Evolutionary conservation across 2,888 invertebrate species (phyloP).

Genomic region (Apodemia hepburni): DNA sequence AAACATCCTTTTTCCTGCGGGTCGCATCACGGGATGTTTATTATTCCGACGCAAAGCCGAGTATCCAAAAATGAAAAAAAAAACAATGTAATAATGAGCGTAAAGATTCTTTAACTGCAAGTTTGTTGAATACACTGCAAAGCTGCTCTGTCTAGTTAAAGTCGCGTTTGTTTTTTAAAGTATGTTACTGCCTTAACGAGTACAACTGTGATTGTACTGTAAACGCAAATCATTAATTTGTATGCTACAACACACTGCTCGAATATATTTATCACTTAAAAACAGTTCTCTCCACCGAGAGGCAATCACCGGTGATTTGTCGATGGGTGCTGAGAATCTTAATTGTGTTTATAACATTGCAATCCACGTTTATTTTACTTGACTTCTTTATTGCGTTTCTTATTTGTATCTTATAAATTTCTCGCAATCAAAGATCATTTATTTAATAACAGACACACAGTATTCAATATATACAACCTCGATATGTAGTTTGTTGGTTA

Average conservation of each 20-base stretch:
- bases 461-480: background rate
- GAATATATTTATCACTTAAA: constrained; percentile 9
- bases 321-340: background rate
- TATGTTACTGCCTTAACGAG: constrained; percentile 28
- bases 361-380: background rate
- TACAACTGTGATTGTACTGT: constrained; percentile 18
- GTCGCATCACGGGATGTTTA: too few relatives aligned
- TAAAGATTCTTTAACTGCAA: too few relatives aligned
- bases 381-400: background rate
- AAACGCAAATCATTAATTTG: constrained; percentile 28
- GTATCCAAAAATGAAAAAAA: too few relatives aligned
- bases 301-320: constrained; percentile 5
- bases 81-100: too few relatives aligned
- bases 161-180: constrained; percentile 36
- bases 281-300: background rate
- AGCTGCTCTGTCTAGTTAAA: background rate
- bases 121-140: too few relatives aligned
- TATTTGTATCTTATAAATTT: background rate
- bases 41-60: too few relatives aligned
- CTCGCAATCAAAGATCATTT: too few relatives aligned
- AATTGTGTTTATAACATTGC: constrained; percentile 3
- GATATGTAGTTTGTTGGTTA: constrained; percentile 8
- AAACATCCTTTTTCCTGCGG: too few relatives aligned
- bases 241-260: constrained; percentile 38
- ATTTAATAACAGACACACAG: too few relatives aligned